Evolutionary conservation across 2,113 vertebrate species (phyloP).

Genomic region (Amphilophus citrinellus): DNA sequence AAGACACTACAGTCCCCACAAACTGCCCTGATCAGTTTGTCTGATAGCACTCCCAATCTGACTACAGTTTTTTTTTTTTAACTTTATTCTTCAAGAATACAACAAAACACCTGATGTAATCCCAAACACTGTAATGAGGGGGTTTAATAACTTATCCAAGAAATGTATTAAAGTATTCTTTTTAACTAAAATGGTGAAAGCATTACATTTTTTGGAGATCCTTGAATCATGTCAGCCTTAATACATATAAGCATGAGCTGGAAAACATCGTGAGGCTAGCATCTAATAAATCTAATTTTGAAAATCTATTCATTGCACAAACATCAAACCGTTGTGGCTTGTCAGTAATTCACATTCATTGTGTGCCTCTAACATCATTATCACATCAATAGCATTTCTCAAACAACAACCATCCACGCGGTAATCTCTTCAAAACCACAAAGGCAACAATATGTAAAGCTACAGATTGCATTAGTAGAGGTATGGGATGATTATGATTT

Average conservation of each 20-base stretch:
- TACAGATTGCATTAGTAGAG: constrained; percentile 64
- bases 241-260: constrained; percentile 14
- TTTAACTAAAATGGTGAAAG: constrained; percentile 6
- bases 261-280: constrained; percentile 1
- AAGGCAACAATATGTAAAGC: constrained; percentile 76
- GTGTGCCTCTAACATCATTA: constrained; percentile 9
- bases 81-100: no score
- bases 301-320: constrained; percentile 44
- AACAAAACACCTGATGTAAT: no score
- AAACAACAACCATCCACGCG: constrained; percentile 32
- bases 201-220: not conserved
- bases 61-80: no score
- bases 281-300: constrained; percentile 25
- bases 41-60: no score
- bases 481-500: constrained; percentile 54
- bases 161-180: not conserved
- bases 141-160: no score
- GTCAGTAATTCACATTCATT: constrained; percentile 49
- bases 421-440: constrained; percentile 55
- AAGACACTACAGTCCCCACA: not conserved
- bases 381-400: constrained; percentile 25
- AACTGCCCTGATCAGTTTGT: no score
- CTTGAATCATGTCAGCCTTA: not conserved
- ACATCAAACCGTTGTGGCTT: constrained; percentile 47
- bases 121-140: no score